phyloP scores from a whole-genome alignment of 2,113 vertebrate species.

The Catharus minimus region DNA sequence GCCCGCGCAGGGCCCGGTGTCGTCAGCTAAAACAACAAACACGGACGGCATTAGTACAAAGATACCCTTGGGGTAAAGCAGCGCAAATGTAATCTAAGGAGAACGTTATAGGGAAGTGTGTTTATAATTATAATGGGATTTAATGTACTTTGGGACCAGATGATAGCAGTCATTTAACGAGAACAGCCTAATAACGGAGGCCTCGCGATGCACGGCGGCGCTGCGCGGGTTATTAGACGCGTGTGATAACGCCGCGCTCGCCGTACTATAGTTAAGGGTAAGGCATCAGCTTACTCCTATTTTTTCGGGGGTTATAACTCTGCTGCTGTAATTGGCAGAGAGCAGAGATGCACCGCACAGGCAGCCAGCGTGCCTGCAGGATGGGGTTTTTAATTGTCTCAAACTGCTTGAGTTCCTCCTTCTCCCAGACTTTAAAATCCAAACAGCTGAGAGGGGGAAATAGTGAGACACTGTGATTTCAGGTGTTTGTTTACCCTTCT shows the following conservation, averaged over 20 bases:
- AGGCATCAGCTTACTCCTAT: constrained; percentile 23
- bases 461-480: neutral
- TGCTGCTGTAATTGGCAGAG: neutral
- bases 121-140: constrained; percentile 81
- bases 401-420: neutral
- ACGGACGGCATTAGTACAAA: constrained; percentile 72
- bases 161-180: constrained; percentile 74
- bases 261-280: neutral
- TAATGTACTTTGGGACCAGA: constrained; percentile 79
- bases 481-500: constrained; percentile 48
- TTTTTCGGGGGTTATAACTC: constrained; percentile 55
- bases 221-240: constrained; percentile 29
- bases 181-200: constrained; percentile 67
- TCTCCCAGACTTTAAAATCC: neutral
- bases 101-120: constrained; percentile 75
- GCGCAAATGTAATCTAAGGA: constrained; percentile 70
- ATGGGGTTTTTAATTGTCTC: neutral
- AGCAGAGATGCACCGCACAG: neutral
- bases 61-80: constrained; percentile 72
- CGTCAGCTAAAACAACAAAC: constrained; percentile 68
- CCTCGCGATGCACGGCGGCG: constrained; percentile 32
- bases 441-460: neutral
- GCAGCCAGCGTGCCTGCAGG: neutral
- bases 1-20: constrained; percentile 41
- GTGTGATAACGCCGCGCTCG: neutral